Base-by-base conservation (phyloP, 2,888 invertebrate species). In the Dinocampus coccinellae region DNA sequence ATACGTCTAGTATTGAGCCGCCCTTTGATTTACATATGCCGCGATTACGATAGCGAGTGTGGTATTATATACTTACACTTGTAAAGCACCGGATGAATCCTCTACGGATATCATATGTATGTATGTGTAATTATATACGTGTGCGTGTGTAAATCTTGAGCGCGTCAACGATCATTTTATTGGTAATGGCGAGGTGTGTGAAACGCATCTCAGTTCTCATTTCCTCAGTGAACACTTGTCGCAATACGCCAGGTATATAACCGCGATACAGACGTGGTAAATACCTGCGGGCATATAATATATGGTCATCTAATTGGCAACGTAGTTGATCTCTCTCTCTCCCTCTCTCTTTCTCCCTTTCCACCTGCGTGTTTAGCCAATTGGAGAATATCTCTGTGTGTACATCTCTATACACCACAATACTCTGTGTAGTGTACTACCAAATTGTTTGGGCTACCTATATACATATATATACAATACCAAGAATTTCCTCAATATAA, bases 11-110 rank as follows among this genome's bases (percentile, higher is more conserved):
- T 63, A 47, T 47, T 16, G 76, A 52, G 76, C 81, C 79, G 79
- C 79, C 77, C 77, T 77, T 78, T 79, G 80, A 83, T 83, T 83
- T 83, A 82, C 83, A 83, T 83, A 82, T 78, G 77, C 70, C n/a
- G 9, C 80, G 83, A 83, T 83, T 83, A 83, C 77, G 79, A 80
- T 73, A 16, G 75, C 73, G 70, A 77, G 77, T 70, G 73, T 78
- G 78, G 78, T 76, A 82, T 82, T 82, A 82, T 77, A 47, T 16
- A 67, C 73, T 16, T 58, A 33, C 29, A 42, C 58, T 57, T 67
- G 42, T 42, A 33, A n/a, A 33, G 26, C 22, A 22, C 16, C 36
- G 42, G 42, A 47, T 34, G 22, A n/a, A n/a, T n/a, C n/a, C n/a
- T n/a, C n/a, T 34, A 34, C n/a, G 29, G 34, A 29, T 26, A 55